phyloP scores from a whole-genome alignment of 2,797 vertebrate species.

The Coilia nasus region DNA sequence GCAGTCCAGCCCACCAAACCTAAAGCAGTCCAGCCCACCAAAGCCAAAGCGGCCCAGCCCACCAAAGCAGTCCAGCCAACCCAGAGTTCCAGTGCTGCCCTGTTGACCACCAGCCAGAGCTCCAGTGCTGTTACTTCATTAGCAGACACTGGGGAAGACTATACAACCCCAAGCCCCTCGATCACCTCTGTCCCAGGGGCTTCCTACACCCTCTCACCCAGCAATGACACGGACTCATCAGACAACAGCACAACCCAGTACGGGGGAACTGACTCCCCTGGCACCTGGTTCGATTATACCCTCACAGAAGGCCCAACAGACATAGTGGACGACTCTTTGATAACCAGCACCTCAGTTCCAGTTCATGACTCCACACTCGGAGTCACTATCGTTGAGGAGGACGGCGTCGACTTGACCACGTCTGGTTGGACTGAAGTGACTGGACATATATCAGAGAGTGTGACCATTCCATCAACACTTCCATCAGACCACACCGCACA shows the following conservation, averaged over 20 bases:
- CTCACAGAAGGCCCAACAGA: neutral
- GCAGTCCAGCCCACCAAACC: too few species aligned
- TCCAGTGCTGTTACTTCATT: constrained; percentile 14
- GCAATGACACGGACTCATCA: constrained; percentile 51
- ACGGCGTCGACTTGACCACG: constrained; percentile 52
- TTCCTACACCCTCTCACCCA: constrained; percentile 18
- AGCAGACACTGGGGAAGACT: constrained; percentile 36
- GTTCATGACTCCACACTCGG: constrained; percentile 14
- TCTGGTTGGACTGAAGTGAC: constrained; percentile 67
- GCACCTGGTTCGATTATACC: neutral
- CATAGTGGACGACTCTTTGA: neutral
- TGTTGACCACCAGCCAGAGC: constrained; percentile 33
- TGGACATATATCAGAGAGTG: constrained; percentile 64
- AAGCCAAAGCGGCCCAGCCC: too few species aligned
- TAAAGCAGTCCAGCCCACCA: too few species aligned
- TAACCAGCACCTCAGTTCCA: neutral
- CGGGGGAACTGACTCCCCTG: neutral
- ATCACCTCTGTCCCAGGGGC: constrained; percentile 34
- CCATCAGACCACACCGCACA: neutral
- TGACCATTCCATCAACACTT: constrained; percentile 30
- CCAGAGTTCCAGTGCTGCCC: neutral
- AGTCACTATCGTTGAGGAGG: constrained; percentile 44
- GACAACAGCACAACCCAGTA: constrained; percentile 21
- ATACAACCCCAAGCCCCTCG: constrained; percentile 41
- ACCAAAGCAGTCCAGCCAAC: neutral